Evolutionary conservation across 2,888 invertebrate genomes (phyloP).

Genomic region (Acheta domesticus): DNA sequence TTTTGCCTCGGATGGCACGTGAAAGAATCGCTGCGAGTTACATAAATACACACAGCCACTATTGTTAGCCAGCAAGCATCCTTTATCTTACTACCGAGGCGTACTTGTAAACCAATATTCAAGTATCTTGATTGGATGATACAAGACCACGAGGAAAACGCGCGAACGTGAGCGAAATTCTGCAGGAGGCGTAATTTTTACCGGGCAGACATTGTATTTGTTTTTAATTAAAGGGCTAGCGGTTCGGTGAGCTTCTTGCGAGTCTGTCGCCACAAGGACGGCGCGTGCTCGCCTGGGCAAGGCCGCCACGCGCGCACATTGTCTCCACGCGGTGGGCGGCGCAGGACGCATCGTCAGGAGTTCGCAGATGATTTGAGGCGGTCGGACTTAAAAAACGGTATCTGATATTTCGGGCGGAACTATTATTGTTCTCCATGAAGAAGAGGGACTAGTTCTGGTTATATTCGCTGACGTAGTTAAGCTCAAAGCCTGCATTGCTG

Average conservation of each 20-base stretch:
- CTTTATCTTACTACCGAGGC: not conserved
- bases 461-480: too few species aligned
- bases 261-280: not conserved
- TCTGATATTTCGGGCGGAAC: too few species aligned
- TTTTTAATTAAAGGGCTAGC: not conserved
- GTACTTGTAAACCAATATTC: not conserved
- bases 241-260: not conserved
- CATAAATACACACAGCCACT: not conserved
- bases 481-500: too few species aligned
- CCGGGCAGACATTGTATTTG: not conserved
- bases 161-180: not conserved
- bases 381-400: too few species aligned
- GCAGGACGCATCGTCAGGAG: too few species aligned
- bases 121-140: slow-evolving; percentile 8
- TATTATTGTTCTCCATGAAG: too few species aligned
- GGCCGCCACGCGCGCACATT: not conserved
- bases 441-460: too few species aligned
- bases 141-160: not conserved
- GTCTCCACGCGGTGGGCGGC: too few species aligned
- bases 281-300: not conserved
- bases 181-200: not conserved
- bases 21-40: not conserved
- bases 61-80: not conserved
- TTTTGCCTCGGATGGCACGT: not conserved
- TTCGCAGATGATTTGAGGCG: too few species aligned